Base-by-base conservation (phyloP, 2,888 invertebrate genomes). In the Drosophila paracracens region DNA sequence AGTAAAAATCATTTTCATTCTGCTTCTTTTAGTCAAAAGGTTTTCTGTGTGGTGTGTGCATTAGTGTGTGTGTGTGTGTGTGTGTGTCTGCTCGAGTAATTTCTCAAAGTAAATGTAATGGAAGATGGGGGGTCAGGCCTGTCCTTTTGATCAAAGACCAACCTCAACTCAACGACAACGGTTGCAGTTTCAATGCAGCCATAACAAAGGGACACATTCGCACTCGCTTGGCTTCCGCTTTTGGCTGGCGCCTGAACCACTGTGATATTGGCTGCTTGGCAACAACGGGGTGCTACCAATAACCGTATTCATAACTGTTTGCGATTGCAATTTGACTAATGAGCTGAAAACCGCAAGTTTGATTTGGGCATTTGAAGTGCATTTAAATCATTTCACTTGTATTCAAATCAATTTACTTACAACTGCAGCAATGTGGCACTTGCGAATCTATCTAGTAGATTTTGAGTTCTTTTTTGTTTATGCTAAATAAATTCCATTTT, bases 1-100 rank as follows among this genome's bases (percentile, higher is more conserved):
- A 21, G 43, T 40, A 11, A 18, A 56, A 66, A 68, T 59, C 48
- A 80, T 82, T 77, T 74, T 64, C 48, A 70, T 61, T 74, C 70
- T 50, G 56, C 56, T 70, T 60, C 60, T 64, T 59, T 40, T 36
- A 33, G 59, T 21, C 64, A 18, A 6, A 80, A 79, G 71, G 65
- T 74, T 82, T 48, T 46, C 62, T 63, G 31, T 33, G 31, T 64
- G 13, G 27, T 43, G 35, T 46, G 35, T 40, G 58, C 29, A n/a
- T 40, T 27, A 46, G 6, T 54, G 21, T 18, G 18, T 18, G 38
- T 11, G n/a, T 10, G 10, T 11, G 10, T 4, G 16, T 31, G 31
- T 25, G 13, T 16, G 1, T n/a, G n/a, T 21, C 11, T 11, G n/a
- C 11, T 43, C 0, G 21, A 21, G 46, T 4, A 4, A 46, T 46